Evolutionary conservation across 2,888 invertebrate genomes (phyloP).

Genomic region (Papilio gigon): DNA sequence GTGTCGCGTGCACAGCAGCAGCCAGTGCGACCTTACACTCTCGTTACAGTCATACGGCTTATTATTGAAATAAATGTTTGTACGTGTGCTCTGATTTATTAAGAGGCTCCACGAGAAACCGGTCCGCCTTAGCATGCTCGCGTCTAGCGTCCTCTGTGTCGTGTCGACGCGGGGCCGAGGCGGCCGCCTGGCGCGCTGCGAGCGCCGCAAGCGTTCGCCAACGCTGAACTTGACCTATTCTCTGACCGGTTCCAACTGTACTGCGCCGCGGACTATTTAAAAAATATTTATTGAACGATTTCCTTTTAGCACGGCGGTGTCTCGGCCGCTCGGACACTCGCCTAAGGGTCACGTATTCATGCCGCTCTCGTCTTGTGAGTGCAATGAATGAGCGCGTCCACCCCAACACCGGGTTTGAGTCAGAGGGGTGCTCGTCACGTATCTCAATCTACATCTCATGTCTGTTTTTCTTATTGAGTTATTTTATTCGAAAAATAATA

Average conservation of each 20-base stretch:
- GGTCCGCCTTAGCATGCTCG: slow-evolving; percentile 1
- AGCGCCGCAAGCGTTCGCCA: background rate
- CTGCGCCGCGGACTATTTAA: background rate
- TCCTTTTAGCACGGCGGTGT: background rate
- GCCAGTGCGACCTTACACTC: background rate
- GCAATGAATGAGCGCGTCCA: no score
- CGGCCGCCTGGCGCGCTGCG: background rate
- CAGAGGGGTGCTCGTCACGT: no score
- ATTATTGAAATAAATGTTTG: background rate
- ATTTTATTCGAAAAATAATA: no score
- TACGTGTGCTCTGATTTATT: slow-evolving; percentile 1
- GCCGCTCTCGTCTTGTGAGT: no score
- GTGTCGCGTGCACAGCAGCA: background rate
- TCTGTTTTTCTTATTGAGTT: no score
- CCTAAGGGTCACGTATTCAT: background rate
- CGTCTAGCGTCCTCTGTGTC: background rate
- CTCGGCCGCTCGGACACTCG: background rate
- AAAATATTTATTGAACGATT: background rate
- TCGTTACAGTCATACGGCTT: background rate
- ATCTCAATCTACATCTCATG: no score
- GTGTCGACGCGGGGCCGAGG: background rate
- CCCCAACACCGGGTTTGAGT: no score
- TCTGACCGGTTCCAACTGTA: slow-evolving; percentile 22
- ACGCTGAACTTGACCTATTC: slow-evolving; percentile 38
- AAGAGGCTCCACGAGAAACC: background rate